These are phyloP conservation scores for Dermochelys coriacea DNA, from an alignment of 2,797 vertebrate genomes.

Conservation along the genomic window DNA sequence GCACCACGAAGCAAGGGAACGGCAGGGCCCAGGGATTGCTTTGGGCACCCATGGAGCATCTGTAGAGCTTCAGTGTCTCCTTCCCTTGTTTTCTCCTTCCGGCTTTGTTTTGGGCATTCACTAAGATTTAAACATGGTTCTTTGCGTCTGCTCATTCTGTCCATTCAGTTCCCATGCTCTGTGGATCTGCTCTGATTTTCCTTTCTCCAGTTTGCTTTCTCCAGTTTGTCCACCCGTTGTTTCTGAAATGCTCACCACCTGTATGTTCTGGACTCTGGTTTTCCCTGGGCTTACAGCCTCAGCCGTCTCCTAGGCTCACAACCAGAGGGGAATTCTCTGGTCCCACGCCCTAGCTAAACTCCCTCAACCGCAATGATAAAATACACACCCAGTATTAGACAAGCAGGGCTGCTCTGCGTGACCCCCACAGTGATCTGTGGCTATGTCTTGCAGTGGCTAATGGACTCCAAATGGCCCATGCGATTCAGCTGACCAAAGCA, in stretches of 20 bases:
- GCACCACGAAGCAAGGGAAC: neutral
- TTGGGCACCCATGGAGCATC: neutral
- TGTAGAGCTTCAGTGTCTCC: too few species aligned
- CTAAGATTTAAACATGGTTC: too few species aligned
- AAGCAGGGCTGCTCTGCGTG: accelerated
- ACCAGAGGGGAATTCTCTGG: neutral
- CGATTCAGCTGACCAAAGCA: neutral
- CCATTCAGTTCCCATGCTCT: neutral
- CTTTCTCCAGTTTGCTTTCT: neutral
- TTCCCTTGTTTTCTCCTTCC: neutral
- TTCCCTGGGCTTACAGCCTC: too few species aligned
- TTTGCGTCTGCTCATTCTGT: too few species aligned
- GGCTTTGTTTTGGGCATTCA: neutral
- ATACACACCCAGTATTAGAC: neutral
- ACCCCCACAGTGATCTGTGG: neutral
- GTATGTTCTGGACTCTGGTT: neutral
- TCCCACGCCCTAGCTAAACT: accelerated
- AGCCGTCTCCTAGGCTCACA: neutral
- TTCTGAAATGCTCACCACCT: neutral
- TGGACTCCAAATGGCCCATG: neutral
- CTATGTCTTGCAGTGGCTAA: neutral
- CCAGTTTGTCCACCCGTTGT: neutral
- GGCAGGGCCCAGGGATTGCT: neutral
- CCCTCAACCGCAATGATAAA: neutral
- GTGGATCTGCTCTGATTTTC: neutral